Conservation (phyloP, 1,140 invertebrate genomes). For the Brachionus manjavacas region DNA sequence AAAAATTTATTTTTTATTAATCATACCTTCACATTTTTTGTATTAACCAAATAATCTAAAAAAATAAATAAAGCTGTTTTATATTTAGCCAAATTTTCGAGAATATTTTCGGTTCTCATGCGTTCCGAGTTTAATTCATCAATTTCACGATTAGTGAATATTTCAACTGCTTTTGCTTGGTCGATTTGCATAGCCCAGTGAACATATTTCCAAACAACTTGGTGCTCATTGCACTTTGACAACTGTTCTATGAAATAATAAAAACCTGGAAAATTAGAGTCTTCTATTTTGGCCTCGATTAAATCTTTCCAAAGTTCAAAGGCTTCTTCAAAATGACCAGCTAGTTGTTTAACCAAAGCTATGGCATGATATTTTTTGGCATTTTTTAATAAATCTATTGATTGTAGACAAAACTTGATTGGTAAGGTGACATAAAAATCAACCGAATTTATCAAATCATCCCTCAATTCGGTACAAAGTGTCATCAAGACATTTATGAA, state of each 20-base stretch:
- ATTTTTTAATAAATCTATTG: neutral
- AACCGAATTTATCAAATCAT: neutral
- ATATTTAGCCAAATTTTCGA: slow-evolving; percentile 26
- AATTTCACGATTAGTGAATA: slow-evolving; percentile 3
- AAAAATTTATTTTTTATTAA: neutral
- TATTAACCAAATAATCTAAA: slow-evolving; percentile 10
- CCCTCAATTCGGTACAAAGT: neutral
- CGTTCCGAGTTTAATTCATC: slow-evolving; percentile 19
- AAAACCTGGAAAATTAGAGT: slow-evolving; percentile 11
- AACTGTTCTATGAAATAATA: slow-evolving; percentile 5
- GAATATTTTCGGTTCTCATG: neutral
- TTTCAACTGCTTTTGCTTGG: slow-evolving; percentile 18
- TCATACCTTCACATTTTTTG: neutral
- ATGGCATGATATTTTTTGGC: neutral
- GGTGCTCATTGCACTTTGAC: neutral
- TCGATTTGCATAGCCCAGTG: slow-evolving; percentile 31
- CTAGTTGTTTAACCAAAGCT: neutral
- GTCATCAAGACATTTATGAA: neutral
- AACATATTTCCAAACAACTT: slow-evolving; percentile 21
- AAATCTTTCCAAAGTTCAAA: slow-evolving; percentile 41
- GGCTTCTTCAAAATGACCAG: neutral
- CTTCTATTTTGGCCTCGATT: neutral
- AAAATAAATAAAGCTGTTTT: slow-evolving; percentile 13
- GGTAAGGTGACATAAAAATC: slow-evolving; percentile 2
- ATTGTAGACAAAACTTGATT: neutral